Base-by-base conservation (phyloP, 2,888 invertebrate genomes). In the Drepanosiphum platanoidis region DNA sequence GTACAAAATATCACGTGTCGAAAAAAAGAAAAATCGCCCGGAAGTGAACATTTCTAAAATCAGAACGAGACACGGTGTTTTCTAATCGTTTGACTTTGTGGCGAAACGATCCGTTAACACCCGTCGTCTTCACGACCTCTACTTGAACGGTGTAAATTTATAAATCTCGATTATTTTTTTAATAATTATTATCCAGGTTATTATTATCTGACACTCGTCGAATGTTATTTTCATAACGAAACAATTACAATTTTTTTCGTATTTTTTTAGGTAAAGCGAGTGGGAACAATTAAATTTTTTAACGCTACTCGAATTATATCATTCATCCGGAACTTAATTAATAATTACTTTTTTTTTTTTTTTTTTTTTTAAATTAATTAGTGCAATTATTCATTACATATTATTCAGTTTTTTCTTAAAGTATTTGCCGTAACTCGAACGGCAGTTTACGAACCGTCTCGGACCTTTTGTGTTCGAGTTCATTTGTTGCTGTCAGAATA, bases 401-500 rank as follows among this genome's bases (percentile, higher is more conserved):
- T 61, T 61, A 61, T 61, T 61, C 27, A 61, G 61, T 27, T 61
- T 27, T 3, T 61, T 27, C 27, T 61, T 27, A n/a, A 61, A 61
- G 61, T 42, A 27, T 42, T 71, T 15, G 18, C 15, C 27, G 27
- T 27, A 11, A n/a, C 39, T 71, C 7, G 18, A 42, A 42, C 71
- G 15, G n/a, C 5, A 71, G 9, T 32, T 36, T 15, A 71, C 27
- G 27, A 71, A 42, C 2, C 27, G 71, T 71, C 27, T 42, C 27
- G 27, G 27, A 15, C 27, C 42, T 42, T 30, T 71, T 71, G 42
- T 71, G 15, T 71, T 42, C 42, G 15, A 13, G 15, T 71, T 27
- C 42, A 71, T 71, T 71, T 42, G 71, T 71, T 42, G 42, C 15
- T 42, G 71, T 42, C 71, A 71, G 15, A 13, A 42, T 71, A 71